Conservation (phyloP, 2,888 invertebrate genomes). For the Mayetiola destructor region DNA sequence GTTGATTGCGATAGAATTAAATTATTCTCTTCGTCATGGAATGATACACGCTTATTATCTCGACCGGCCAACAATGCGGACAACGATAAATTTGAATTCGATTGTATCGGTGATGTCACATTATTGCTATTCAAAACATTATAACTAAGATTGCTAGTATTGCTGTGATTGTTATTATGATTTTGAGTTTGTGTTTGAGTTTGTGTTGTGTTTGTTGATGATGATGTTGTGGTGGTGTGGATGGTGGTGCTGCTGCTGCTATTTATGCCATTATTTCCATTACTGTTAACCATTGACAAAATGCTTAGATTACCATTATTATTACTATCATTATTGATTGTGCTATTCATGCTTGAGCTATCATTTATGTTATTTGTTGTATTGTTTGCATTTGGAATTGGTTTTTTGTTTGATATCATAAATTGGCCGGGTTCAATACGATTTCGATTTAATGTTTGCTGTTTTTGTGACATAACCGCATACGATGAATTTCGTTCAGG, state of each 20-base stretch:
- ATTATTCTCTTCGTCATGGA: slow-evolving; percentile 49
- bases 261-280: no score
- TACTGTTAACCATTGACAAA: no score
- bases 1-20: slow-evolving; percentile 23
- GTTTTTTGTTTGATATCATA: slow-evolving; percentile 1
- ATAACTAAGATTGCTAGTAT: not conserved
- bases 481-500: slow-evolving; percentile 83
- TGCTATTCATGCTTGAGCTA: slow-evolving; percentile 17
- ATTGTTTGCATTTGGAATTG: not conserved
- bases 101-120: not conserved
- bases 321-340: slow-evolving; percentile 21
- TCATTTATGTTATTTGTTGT: not conserved
- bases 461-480: slow-evolving; percentile 61
- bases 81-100: not conserved
- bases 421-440: not conserved
- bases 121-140: slow-evolving; percentile 2
- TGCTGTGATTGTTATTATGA: slow-evolving; percentile 17
- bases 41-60: slow-evolving; percentile 54
- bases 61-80: slow-evolving; percentile 20
- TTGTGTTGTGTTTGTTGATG: no score
- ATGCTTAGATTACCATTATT: slow-evolving; percentile 17
- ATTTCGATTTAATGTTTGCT: slow-evolving; percentile 29
- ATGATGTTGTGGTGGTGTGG: no score
- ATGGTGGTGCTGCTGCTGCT: slow-evolving; percentile 13
- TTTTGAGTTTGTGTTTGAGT: no score